A percentile compares a stretch with the other conserved stretches of the same genome.
These are phyloP conservation scores for Etheostoma cragini DNA, from an alignment of 2,113 vertebrate species.

Conservation along the genomic window DNA sequence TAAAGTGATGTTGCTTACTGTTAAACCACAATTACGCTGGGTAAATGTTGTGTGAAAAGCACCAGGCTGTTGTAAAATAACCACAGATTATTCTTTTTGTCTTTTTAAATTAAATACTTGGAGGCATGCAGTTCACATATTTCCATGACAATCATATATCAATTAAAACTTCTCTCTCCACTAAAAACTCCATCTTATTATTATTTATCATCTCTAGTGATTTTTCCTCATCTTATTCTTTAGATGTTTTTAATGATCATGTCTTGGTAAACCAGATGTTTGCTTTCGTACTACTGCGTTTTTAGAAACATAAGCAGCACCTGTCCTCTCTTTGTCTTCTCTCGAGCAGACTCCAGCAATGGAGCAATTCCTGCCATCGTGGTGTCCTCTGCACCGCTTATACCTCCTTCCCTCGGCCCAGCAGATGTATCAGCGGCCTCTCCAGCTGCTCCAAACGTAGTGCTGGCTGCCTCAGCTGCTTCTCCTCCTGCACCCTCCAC, in stretches of 20 bases:
- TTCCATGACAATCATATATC: neutral
- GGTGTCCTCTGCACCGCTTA: conserved; percentile 70
- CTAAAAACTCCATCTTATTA: neutral
- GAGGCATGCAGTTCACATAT: too few relatives aligned
- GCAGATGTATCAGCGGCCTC: conserved; percentile 42
- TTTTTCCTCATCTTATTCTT: neutral
- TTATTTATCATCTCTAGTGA: neutral
- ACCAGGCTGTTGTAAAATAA: neutral
- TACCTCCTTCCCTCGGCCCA: conserved; percentile 67
- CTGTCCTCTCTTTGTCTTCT: neutral
- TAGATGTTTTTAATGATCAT: neutral
- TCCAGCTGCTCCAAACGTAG: neutral
- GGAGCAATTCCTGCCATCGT: conserved; percentile 81
- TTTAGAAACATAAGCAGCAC: neutral
- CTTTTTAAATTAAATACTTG: too few relatives aligned
- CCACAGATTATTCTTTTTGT: neutral
- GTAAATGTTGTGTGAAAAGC: neutral
- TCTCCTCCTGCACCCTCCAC: conserved; percentile 31
- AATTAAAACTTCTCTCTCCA: neutral
- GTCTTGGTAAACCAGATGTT: neutral
- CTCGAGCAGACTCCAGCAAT: conserved; percentile 47
- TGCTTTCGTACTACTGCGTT: neutral
- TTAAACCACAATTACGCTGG: neutral
- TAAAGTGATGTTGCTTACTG: neutral
- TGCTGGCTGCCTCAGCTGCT: neutral